Percentiles rank a stretch among this genome's conserved stretches.
These are phyloP conservation scores for Philotrypesis tridentata DNA, from an alignment of 1,140 invertebrate genomes.

Conservation along the genomic window DNA sequence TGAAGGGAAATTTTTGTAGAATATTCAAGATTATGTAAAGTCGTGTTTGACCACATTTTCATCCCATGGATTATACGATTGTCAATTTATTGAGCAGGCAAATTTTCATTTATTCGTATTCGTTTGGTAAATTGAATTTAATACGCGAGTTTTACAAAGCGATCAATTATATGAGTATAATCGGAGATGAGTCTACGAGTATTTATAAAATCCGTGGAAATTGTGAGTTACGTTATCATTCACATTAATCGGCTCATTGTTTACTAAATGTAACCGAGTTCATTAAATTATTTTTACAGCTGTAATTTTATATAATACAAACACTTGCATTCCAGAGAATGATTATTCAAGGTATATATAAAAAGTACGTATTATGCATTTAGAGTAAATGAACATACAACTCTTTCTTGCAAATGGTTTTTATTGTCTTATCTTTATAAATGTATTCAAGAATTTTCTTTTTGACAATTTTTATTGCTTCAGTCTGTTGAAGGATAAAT, in stretches of 20 bases:
- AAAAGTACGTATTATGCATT: not conserved
- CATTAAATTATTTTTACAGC: no score
- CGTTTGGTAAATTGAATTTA: no score
- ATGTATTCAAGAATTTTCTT: not conserved
- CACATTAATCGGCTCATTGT: no score
- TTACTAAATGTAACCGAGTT: no score
- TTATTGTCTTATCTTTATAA: not conserved
- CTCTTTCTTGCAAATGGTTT: not conserved
- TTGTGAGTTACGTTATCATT: not conserved
- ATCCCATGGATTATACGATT: no score
- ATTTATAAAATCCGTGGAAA: slow-evolving; percentile 9
- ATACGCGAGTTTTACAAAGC: no score
- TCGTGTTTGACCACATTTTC: not conserved
- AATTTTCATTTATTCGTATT: no score
- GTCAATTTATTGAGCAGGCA: no score
- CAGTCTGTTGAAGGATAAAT: not conserved
- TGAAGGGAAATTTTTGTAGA: not conserved
- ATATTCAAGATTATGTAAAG: not conserved
- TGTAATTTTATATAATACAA: no score
- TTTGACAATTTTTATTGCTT: not conserved
- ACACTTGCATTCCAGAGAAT: no score
- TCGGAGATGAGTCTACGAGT: slow-evolving; percentile 8
- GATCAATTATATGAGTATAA: no score
- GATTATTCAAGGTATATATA: no score
- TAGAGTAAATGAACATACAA: not conserved